phyloP scores from a whole-genome alignment of 2,113 vertebrate species.

The Apodemus speciosus region DNA sequence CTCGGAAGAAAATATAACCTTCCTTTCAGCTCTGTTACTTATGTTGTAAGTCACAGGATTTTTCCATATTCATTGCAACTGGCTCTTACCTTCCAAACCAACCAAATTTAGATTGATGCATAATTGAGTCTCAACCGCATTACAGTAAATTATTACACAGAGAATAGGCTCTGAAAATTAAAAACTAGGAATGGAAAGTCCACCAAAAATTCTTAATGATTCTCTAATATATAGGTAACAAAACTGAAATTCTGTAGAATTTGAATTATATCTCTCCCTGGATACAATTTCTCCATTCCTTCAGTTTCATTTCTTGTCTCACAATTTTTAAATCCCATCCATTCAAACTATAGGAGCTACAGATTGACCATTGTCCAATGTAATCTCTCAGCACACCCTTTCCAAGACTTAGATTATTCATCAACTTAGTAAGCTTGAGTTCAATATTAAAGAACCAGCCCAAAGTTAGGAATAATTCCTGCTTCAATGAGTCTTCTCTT shows the following conservation, averaged over 20 bases:
- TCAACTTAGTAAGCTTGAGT: neutral
- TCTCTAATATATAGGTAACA: neutral
- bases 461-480: neutral
- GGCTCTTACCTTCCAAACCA: neutral
- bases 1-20: conserved; percentile 40
- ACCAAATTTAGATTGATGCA: neutral
- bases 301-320: neutral
- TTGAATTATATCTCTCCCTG: neutral
- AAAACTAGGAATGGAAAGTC: neutral
- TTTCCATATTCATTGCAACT: neutral
- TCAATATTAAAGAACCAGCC: neutral
- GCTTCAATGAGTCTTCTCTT: neutral
- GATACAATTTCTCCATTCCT: neutral
- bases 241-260: neutral
- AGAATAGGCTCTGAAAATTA: neutral
- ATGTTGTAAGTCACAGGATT: neutral
- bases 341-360: neutral
- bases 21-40: neutral
- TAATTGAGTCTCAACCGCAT: neutral
- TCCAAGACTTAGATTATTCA: neutral
- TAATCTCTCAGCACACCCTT: neutral
- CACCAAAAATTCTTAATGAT: neutral
- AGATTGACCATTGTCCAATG: neutral
- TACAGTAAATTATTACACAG: neutral
- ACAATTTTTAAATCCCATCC: neutral